Percentiles rank a stretch among this genome's conserved stretches.
phyloP scores from a whole-genome alignment of 1,140 invertebrate species.

The Andrena cerasifolii region DNA sequence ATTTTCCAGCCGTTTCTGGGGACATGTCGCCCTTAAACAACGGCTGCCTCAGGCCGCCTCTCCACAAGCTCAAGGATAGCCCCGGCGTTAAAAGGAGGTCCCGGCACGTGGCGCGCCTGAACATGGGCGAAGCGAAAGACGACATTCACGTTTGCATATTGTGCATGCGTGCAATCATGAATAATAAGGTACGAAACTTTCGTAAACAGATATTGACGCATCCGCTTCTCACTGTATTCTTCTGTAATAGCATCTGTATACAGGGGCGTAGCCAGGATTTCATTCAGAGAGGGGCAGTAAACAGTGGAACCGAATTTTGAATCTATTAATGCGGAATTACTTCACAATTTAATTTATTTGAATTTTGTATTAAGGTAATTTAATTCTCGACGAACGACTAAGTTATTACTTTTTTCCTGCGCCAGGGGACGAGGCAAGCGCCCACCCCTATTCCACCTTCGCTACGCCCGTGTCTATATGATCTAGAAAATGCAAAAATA shows the following conservation, averaged over 20 bases:
- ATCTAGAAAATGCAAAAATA: not conserved
- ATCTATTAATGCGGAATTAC: no score
- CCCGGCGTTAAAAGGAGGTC: constrained; percentile 89
- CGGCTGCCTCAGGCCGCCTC: constrained; percentile 84
- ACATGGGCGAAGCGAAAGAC: constrained; percentile 98
- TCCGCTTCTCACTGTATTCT: not conserved
- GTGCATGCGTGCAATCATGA: constrained; percentile 99
- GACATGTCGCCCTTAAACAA: constrained; percentile 80
- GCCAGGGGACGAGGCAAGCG: no score
- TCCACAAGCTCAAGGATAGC: constrained; percentile 86
- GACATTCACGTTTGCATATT: constrained; percentile 99
- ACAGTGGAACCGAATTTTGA: no score
- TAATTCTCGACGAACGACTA: no score
- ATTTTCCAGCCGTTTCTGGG: constrained; percentile 69
- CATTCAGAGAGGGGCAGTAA: no score
- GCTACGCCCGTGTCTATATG: no score
- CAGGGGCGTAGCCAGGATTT: no score
- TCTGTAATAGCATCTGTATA: no score
- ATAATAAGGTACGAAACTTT: constrained; percentile 92
- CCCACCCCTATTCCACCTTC: no score
- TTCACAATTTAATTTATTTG: no score
- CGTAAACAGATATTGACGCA: not conserved
- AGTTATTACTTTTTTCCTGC: no score
- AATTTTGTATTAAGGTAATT: no score
- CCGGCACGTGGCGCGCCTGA: constrained; percentile 93